Percentiles rank a stretch among this genome's conserved stretches.
phyloP scores from a whole-genome alignment of 2,113 vertebrate genomes.

The Mus musculus region DNA sequence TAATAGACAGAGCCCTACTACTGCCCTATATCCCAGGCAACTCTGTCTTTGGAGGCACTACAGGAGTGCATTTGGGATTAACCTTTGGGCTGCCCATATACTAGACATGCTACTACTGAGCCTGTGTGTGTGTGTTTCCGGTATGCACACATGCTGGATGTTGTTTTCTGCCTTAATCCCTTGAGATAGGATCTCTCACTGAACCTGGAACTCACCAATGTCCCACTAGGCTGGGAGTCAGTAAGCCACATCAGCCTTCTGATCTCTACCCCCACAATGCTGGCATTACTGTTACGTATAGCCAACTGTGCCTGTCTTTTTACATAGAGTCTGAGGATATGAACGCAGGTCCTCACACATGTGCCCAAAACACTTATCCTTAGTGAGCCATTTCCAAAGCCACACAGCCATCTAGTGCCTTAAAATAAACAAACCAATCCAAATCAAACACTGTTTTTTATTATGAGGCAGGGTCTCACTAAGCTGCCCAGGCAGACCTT shows the following conservation, averaged over 20 bases:
- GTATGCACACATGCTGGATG: not conserved
- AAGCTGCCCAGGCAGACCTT: not conserved
- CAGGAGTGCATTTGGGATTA: no score
- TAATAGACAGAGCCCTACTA: no score
- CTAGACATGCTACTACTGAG: not conserved
- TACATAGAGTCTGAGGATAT: not conserved
- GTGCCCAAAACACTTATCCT: no score
- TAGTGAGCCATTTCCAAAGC: not conserved
- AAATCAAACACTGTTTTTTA: not conserved
- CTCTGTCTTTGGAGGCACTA: not conserved
- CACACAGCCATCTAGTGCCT: not conserved
- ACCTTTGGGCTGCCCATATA: no score
- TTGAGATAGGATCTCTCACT: not conserved
- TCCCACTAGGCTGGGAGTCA: not conserved
- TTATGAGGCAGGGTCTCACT: not conserved
- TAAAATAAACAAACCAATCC: not conserved
- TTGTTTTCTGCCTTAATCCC: no score
- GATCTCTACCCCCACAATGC: not conserved
- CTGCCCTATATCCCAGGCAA: not conserved
- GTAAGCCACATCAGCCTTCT: not conserved
- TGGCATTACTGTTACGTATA: no score
- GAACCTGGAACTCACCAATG: not conserved
- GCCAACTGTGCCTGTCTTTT: not conserved
- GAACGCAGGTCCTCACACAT: not conserved
- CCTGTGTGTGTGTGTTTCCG: not conserved